Base-by-base conservation (phyloP, 2,797 vertebrate species). In the Lepus oiostolus region DNA sequence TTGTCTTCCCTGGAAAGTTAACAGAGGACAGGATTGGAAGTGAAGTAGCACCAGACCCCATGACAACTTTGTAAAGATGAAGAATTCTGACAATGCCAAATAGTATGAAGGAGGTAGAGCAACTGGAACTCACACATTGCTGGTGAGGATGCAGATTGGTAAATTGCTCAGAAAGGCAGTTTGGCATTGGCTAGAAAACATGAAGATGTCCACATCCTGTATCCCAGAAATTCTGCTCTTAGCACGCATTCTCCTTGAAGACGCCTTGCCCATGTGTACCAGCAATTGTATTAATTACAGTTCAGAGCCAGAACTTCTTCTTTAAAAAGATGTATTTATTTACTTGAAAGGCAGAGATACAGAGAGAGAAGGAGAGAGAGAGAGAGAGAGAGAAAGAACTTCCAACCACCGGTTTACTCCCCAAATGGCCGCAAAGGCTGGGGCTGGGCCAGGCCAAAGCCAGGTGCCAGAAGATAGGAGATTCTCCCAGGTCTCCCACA, bases 241-340 rank as follows among this genome's bases (percentile, higher is more conserved):
- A 10, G 9, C 7, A 17, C 63, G 58, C 12, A 5, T 19, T 1
- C 3, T 67, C 62, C 75, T 52, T n/a, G 38, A 84, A 17, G 60
- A 87, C 80, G 6, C 14, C 76, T 92, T 79, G 21, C 26, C 60
- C 60, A 5, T 26, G 42, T 67, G 19, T 30, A 65, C 16, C 26
- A 9, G 60, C 22, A 85, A 22, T 50, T n/a, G 42, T 16, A 1
- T 3, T 68, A 88, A 60, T 47, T 0, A 32, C 38, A 26, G 35
- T 93, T 85, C 50, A 65, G 42, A 93, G 30, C 52, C 42, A 85
- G 52, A 90, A 68, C 17, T 75, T 3, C 35, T 67, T 89, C 50
- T 62, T 89, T 42, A 47, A 47, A 47, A 47, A 58, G 54, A 16
- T 58, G 6, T 16, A 58, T 58, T 58, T 58, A 58, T 58, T 16